Conservation (phyloP, 2,888 invertebrate genomes). For the Nymphalis c-album region DNA sequence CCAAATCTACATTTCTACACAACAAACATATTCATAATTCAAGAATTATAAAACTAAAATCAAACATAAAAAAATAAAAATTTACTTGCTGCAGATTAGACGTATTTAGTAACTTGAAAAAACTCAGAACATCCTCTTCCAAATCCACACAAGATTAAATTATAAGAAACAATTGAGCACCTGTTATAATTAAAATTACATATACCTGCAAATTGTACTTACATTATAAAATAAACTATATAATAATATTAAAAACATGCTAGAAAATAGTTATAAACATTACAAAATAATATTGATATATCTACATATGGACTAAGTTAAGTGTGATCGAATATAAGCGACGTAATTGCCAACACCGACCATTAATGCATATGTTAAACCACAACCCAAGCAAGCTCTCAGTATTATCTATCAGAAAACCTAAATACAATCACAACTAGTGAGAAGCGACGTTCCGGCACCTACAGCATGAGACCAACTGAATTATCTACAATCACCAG, state of each 20-base stretch:
- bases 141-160: constrained; percentile 5
- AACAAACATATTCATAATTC: not conserved
- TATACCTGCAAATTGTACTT: constrained; percentile 6
- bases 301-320: constrained; percentile 25
- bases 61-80: not conserved
- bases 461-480: constrained; percentile 65
- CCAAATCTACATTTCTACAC: constrained; percentile 6
- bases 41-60: not conserved
- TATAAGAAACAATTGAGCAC: not conserved
- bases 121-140: not conserved
- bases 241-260: constrained; percentile 36
- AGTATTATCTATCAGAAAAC: constrained; percentile 54
- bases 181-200: not conserved
- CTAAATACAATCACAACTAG: constrained; percentile 41
- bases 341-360: constrained; percentile 61
- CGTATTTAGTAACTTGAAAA: not conserved
- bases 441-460: constrained; percentile 46
- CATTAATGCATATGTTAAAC: constrained; percentile 51
- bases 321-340: constrained; percentile 38
- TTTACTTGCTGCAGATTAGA: not conserved
- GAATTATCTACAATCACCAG: constrained; percentile 78
- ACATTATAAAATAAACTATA: constrained; percentile 13
- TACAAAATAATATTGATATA: constrained; percentile 20
- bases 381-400: constrained; percentile 74
- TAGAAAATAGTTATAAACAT: constrained; percentile 22